These are phyloP conservation scores for Malacoctenus gilli DNA, from an alignment of 2,797 vertebrate species.

Conservation along the genomic window DNA sequence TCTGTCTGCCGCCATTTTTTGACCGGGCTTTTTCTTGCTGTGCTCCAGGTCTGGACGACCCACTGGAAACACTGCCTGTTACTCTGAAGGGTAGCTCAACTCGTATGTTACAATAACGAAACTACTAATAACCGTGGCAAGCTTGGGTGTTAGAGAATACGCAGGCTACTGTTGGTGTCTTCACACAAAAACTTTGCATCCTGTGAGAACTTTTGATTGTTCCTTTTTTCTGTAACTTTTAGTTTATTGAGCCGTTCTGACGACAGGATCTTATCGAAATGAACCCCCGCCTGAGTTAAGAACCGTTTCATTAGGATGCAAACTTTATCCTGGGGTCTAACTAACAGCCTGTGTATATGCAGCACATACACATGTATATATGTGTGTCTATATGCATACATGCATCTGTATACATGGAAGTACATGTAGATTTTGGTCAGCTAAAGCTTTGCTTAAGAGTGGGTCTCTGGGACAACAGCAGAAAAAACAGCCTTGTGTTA, in stretches of 20 bases:
- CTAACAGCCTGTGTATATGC: slow-evolving; percentile 42
- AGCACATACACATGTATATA: slow-evolving; percentile 28
- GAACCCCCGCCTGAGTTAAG: slow-evolving; percentile 8
- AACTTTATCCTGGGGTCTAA: slow-evolving; percentile 49
- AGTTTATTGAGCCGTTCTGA: slow-evolving; percentile 10
- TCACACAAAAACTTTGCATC: slow-evolving; percentile 31
- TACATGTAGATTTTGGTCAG: slow-evolving; percentile 52
- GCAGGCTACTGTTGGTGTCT: slow-evolving; percentile 50
- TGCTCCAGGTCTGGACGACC: slow-evolving; percentile 60
- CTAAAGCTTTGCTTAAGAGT: slow-evolving; percentile 62
- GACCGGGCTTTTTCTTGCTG: slow-evolving; percentile 55
- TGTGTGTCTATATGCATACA: slow-evolving; percentile 29
- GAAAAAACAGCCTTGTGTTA: slow-evolving; percentile 67
- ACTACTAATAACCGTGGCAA: slow-evolving; percentile 34
- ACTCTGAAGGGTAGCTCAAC: slow-evolving; percentile 32
- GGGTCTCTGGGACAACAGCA: slow-evolving; percentile 66
- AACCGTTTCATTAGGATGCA: slow-evolving; percentile 32
- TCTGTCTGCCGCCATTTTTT: slow-evolving; percentile 63
- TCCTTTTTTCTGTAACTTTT: background rate
- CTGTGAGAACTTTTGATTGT: slow-evolving; percentile 22
- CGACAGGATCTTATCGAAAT: slow-evolving; percentile 12
- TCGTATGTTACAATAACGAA: slow-evolving; percentile 8
- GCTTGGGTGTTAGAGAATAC: slow-evolving; percentile 37
- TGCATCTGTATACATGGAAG: slow-evolving; percentile 39
- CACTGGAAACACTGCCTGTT: slow-evolving; percentile 66